phyloP scores from a whole-genome alignment of 2,113 vertebrate genomes.

The Alaudala cheleensis region DNA sequence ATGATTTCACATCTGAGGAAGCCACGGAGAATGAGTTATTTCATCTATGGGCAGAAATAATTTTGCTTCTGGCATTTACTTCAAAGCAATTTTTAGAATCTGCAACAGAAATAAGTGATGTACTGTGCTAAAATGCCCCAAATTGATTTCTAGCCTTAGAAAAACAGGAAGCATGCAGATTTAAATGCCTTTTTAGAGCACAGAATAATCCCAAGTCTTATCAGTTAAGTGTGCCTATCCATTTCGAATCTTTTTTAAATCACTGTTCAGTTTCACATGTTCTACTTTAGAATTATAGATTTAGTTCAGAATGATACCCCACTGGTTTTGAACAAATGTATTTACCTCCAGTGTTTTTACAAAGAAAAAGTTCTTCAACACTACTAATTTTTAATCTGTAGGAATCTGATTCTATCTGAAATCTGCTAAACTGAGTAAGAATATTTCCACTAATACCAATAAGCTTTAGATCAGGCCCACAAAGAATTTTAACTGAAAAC shows the following conservation, averaged over 20 bases:
- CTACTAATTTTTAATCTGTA: slow-evolving; percentile 13
- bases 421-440: not conserved
- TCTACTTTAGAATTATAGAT: slow-evolving; percentile 27
- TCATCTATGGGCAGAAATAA: slow-evolving; percentile 41
- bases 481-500: not conserved
- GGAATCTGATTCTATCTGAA: not conserved
- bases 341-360: slow-evolving; percentile 19
- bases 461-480: not conserved
- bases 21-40: slow-evolving; percentile 21
- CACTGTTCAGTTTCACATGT: not conserved
- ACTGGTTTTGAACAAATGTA: slow-evolving; percentile 13
- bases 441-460: not conserved
- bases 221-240: slow-evolving; percentile 2
- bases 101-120: slow-evolving; percentile 54
- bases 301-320: slow-evolving; percentile 10
- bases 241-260: slow-evolving; percentile 18
- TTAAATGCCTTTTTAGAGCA: slow-evolving; percentile 38
- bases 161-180: slow-evolving; percentile 45
- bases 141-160: slow-evolving; percentile 46
- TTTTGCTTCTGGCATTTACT: slow-evolving; percentile 60
- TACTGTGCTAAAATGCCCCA: slow-evolving; percentile 43
- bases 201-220: slow-evolving; percentile 26
- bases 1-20: slow-evolving; percentile 8
- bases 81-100: slow-evolving; percentile 67
- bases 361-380: not conserved